These are phyloP conservation scores for Austrolebias charrua DNA, from an alignment of 2,797 vertebrate species.

Conservation along the genomic window DNA sequence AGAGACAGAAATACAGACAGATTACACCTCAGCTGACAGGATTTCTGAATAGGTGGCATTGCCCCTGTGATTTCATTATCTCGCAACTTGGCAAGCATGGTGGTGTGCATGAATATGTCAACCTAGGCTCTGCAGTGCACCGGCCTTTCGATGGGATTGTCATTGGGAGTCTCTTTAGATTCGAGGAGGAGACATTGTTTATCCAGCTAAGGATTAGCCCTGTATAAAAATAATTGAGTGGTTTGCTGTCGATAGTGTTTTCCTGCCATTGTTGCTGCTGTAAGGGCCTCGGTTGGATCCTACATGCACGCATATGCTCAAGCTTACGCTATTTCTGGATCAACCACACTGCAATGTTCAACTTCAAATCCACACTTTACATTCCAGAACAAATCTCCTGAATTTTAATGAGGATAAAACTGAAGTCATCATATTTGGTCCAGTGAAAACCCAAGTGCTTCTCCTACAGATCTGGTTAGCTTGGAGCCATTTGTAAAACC, in stretches of 20 bases:
- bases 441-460: no score
- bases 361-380: no score
- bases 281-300: not conserved
- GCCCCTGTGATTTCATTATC: slow-evolving; percentile 30
- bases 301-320: not conserved
- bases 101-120: slow-evolving; percentile 5
- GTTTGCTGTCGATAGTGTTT: not conserved
- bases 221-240: slow-evolving; percentile 15
- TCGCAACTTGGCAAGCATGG: slow-evolving; percentile 10
- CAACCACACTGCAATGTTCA: no score
- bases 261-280: not conserved
- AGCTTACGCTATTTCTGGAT: not conserved
- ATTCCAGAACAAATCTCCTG: no score
- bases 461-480: no score
- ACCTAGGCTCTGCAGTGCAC: not conserved
- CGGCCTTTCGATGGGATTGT: slow-evolving; percentile 9
- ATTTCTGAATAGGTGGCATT: slow-evolving; percentile 12
- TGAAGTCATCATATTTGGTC: no score
- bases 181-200: slow-evolving; percentile 22
- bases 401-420: no score
- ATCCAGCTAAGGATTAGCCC: slow-evolving; percentile 19
- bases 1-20: not conserved
- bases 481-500: no score
- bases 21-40: not conserved
- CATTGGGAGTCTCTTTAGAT: slow-evolving; percentile 13